Percentiles rank a stretch among this genome's conserved stretches.
Evolutionary conservation across 2,888 invertebrate genomes (phyloP).

Genomic region (Marronus borbonicus): DNA sequence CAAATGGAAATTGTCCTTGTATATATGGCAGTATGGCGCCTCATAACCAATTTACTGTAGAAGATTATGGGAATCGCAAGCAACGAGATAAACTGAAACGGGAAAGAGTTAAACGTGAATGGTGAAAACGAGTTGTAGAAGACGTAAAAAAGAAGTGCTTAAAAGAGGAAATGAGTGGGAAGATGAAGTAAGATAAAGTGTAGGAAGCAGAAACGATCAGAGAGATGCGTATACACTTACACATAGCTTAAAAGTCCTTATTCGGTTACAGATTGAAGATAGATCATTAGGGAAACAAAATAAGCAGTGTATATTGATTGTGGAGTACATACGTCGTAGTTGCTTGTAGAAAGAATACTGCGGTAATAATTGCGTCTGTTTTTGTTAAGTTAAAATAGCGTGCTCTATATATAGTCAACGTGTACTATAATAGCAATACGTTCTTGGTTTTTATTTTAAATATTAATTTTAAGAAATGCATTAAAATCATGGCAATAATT

Average conservation of each 20-base stretch:
- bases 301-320: constrained; percentile 4
- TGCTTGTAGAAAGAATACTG: no score
- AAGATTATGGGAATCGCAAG: constrained; percentile 21
- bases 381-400: no score
- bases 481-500: no score
- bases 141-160: constrained; percentile 2
- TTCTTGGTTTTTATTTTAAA: no score
- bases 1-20: background rate
- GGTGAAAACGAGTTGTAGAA: constrained; percentile 24
- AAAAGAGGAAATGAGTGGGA: constrained; percentile 34
- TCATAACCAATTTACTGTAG: constrained; percentile 12
- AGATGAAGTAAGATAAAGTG: constrained; percentile 27
- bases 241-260: background rate
- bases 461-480: no score
- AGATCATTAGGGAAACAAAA: constrained; percentile 11
- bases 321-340: background rate
- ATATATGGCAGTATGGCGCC: constrained; percentile 22
- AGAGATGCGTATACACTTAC: background rate
- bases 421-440: no score
- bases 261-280: constrained; percentile 7
- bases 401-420: background rate
- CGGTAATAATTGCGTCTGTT: no score
- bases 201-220: constrained; percentile 21
- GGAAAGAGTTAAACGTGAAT: constrained; percentile 10
- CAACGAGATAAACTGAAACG: constrained; percentile 1